Evolutionary conservation across 35 echinoderm and acorn worm genomes (phyloP).

Genomic region (Lytechinus pictus): DNA sequence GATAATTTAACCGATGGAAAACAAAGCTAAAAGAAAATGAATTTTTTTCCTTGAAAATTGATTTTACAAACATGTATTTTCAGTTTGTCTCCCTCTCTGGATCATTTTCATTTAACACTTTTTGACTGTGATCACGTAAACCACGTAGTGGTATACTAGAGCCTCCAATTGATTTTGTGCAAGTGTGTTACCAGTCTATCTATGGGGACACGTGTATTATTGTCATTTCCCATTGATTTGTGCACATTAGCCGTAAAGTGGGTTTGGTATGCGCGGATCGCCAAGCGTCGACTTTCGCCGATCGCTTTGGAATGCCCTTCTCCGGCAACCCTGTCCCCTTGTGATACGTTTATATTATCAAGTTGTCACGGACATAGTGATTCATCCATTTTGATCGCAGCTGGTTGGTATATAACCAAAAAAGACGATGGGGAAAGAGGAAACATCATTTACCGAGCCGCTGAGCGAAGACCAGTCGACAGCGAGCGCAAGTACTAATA

Average conservation of each 20-base stretch:
- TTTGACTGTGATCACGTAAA: background rate
- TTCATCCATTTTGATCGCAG: slow-evolving; percentile 44
- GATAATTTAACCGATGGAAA: no score
- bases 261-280: slow-evolving; percentile 42
- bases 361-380: slow-evolving; percentile 37
- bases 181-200: slow-evolving; percentile 25
- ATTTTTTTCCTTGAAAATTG: background rate
- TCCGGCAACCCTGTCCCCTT: background rate
- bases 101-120: background rate
- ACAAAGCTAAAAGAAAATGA: no score
- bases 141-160: background rate
- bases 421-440: slow-evolving; percentile 49
- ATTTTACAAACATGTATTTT: background rate
- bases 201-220: slow-evolving; percentile 45
- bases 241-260: background rate
- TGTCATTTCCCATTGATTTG: background rate
- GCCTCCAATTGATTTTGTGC: no score
- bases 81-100: background rate
- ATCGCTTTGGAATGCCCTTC: slow-evolving; percentile 46
- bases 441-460: slow-evolving; percentile 38
- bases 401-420: slow-evolving; percentile 55
- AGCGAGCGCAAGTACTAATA: background rate
- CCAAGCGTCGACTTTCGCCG: background rate
- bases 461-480: slow-evolving; percentile 35
- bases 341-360: slow-evolving; percentile 39